Evolutionary conservation across 2,113 vertebrate genomes (phyloP), one percentile per base, ranked within the genome.

Genomic region (Trinectes maculatus): DNA sequence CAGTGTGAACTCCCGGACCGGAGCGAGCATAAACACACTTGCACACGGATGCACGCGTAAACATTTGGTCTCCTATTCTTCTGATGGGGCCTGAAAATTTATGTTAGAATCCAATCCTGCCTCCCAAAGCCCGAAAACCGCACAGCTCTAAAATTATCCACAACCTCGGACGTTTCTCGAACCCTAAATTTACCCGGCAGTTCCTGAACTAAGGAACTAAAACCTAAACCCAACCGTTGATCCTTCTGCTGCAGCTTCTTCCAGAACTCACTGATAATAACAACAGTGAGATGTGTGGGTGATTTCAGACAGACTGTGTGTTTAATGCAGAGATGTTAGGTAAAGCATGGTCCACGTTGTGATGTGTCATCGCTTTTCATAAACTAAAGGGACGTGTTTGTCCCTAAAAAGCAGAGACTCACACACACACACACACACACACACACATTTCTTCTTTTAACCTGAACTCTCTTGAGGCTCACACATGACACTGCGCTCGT

Each of bases 21-120:
- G 10, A 33, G 47, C 37, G 22, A 72, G 26, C 22, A 65, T 26
- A 74, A 46, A 33, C 58, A 69, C 68, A 66, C 39, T 36, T 66
- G 57, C 48, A 64, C 48, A 62, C 49, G 55, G 39, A 56, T 34
- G 56, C 42, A 49, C 29, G 24, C 71, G 8, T 75, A 74, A 83
- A 82, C 68, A 76, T 46, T 82, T 77, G 53, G 67, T 67, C 39
- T 72, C 59, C 28, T 39, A 29, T 29, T 48, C 62, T 54, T 58
- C 49, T 74, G 51, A 67, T 68, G 49, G 71, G 22, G 33, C 19
- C 33, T 28, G 42, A 54, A 61, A 46, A 77, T 68, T 74, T 52
- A 68, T 60, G 55, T 72, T 39, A 12, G 25, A 79, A 68, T 68
- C 16, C 49, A 78, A 48, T 28, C 40, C 31, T 39, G 43, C 48